Conservation (phyloP, 2,888 invertebrate species). For the Aleiodes alternator region DNA sequence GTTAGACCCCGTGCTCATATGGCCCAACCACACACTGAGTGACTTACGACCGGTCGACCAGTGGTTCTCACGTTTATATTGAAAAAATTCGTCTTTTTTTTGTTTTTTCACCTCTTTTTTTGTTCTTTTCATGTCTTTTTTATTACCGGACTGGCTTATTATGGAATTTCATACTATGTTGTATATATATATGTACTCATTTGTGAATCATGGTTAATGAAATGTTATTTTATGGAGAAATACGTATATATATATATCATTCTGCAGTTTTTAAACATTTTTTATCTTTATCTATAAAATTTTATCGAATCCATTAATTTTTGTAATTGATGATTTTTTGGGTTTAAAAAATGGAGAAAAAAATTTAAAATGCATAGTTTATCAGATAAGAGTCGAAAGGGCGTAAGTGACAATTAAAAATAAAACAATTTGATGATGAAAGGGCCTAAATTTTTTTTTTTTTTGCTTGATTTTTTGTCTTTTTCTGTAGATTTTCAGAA, state of each 20-base stretch:
- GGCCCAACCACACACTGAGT: constrained; percentile 71
- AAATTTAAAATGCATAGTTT: no score
- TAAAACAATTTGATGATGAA: no score
- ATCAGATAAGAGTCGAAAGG: no score
- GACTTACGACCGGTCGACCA: constrained; percentile 71
- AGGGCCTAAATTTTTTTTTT: no score
- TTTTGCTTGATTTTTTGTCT: no score
- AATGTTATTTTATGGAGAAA: constrained; percentile 3
- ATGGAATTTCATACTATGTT: not conserved
- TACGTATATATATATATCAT: not conserved
- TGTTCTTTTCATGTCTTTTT: not conserved
- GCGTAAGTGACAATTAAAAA: no score
- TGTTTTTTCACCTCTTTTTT: no score
- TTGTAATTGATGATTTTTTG: not conserved
- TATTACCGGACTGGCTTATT: not conserved
- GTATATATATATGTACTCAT: not conserved
- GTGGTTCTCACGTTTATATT: constrained; percentile 65
- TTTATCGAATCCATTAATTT: no score
- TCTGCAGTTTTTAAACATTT: not conserved
- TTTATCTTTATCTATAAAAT: not conserved
- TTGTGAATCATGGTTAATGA: constrained; percentile 22
- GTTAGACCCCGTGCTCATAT: constrained; percentile 63
- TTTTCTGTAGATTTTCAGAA: no score
- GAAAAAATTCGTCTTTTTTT: constrained; percentile 35
- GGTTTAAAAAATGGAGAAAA: no score